Evolutionary conservation across 2,113 vertebrate genomes (phyloP).

Genomic region (Elephantulus edwardii): DNA sequence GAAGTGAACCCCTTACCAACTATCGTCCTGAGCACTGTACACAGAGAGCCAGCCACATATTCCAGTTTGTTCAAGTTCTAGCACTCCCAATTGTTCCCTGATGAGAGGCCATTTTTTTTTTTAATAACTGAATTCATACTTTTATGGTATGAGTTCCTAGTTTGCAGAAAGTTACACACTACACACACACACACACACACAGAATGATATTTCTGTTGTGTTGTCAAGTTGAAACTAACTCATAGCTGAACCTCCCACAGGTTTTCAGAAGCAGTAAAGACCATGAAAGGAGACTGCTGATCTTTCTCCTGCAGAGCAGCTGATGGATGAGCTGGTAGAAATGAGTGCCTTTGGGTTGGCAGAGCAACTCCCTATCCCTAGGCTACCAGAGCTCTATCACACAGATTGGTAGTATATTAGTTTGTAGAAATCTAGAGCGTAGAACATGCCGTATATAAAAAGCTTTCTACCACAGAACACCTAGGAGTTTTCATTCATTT

Average conservation of each 20-base stretch:
- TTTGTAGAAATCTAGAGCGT: neutral
- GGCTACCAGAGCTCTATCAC: no score
- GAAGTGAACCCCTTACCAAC: no score
- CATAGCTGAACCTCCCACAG: no score
- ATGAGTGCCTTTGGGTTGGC: no score
- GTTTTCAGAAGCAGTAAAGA: no score
- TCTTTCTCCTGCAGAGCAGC: no score
- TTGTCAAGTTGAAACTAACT: no score
- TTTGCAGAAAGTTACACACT: neutral
- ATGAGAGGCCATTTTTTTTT: neutral
- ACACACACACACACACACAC: no score
- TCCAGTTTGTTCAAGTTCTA: neutral
- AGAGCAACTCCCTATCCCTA: no score
- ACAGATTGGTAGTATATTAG: neutral
- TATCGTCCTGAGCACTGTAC: accelerated
- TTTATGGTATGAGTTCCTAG: neutral
- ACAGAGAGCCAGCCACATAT: accelerated
- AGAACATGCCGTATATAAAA: neutral
- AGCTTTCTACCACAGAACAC: neutral
- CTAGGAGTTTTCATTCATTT: neutral
- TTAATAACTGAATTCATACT: neutral
- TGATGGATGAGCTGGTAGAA: no score
- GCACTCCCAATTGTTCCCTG: accelerated
- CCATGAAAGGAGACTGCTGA: no score
- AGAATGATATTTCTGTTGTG: no score